phyloP scores from a whole-genome alignment of 1,140 invertebrate species.

The Hypsibius dujardini region DNA sequence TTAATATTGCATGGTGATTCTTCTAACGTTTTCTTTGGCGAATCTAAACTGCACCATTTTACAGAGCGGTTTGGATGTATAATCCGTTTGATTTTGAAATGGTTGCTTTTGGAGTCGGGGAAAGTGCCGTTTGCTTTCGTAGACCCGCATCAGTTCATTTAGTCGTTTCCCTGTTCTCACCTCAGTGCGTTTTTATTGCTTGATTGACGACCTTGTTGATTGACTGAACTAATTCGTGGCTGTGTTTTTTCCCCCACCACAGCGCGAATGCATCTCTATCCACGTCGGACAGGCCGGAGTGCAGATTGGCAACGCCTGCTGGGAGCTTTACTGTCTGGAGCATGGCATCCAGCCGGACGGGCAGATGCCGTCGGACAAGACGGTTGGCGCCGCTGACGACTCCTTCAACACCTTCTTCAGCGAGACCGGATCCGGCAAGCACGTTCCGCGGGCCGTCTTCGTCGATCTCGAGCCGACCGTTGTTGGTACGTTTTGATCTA shows the following conservation, averaged over 20 bases:
- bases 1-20: too few species aligned
- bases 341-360: constrained; percentile 30
- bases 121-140: too few species aligned
- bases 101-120: too few species aligned
- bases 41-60: too few species aligned
- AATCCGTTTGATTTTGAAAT: too few species aligned
- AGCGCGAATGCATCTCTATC: constrained; percentile 30
- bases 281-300: constrained; percentile 30
- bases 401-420: constrained; percentile 53
- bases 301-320: constrained; percentile 37
- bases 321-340: constrained; percentile 35
- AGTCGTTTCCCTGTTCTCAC: too few species aligned
- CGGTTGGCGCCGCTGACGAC: constrained; percentile 40
- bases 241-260: constrained; percentile 22
- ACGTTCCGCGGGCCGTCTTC: constrained; percentile 35
- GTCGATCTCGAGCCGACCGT: constrained; percentile 36
- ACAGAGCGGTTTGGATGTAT: too few species aligned
- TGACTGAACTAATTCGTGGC: too few species aligned
- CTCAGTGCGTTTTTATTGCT: too few species aligned
- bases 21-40: too few species aligned
- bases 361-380: constrained; percentile 36
- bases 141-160: too few species aligned
- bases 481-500: constrained; percentile 32
- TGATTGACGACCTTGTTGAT: too few species aligned
- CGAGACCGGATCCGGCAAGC: constrained; percentile 44